Evolutionary conservation across 2,888 invertebrate species (phyloP).

Genomic region (Adelphocoris suturalis): DNA sequence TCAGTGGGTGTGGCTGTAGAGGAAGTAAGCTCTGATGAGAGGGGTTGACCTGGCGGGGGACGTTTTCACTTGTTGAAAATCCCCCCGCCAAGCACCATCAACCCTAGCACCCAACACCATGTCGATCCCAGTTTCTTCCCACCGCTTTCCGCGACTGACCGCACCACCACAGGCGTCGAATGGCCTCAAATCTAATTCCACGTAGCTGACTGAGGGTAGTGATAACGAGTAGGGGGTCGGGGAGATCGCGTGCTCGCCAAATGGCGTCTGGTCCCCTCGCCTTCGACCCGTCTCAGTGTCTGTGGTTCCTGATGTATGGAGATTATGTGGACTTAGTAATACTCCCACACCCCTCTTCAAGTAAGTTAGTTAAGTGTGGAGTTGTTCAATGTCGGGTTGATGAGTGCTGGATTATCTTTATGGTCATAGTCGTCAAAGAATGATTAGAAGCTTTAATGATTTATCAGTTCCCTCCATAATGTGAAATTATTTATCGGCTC

Average conservation of each 20-base stretch:
- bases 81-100: neutral
- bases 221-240: neutral
- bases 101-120: neutral
- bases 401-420: too few species aligned
- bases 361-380: neutral
- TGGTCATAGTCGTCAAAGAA: too few species aligned
- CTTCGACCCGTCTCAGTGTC: neutral
- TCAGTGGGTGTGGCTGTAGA: neutral
- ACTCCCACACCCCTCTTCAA: neutral
- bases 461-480: too few species aligned
- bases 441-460: too few species aligned
- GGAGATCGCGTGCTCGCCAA: neutral
- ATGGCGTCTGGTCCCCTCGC: constrained; percentile 43
- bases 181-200: constrained; percentile 43
- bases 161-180: neutral
- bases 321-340: constrained; percentile 9
- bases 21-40: neutral
- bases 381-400: too few species aligned
- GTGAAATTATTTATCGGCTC: too few species aligned
- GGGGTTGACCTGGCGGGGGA: neutral
- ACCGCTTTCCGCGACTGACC: neutral
- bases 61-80: neutral
- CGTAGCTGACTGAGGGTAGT: constrained; percentile 27
- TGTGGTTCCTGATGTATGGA: constrained; percentile 13
- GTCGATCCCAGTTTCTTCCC: neutral